These are phyloP conservation scores for Rhincodon typus DNA, from an alignment of 2,797 vertebrate genomes.

Conservation along the genomic window DNA sequence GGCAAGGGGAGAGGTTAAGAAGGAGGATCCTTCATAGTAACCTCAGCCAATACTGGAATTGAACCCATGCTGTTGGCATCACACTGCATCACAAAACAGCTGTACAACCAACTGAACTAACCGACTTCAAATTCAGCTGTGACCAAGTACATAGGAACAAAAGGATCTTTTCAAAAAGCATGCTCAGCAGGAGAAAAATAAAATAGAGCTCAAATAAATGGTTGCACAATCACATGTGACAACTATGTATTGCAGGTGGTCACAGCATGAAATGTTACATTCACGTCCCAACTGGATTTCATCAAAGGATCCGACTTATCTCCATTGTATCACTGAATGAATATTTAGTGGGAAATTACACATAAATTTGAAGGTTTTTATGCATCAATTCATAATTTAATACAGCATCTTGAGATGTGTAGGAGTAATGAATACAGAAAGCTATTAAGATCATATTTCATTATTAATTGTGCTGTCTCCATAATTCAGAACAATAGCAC, in stretches of 20 bases:
- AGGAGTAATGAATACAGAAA: slow-evolving; percentile 27
- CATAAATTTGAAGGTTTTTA: not conserved
- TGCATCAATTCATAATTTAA: slow-evolving; percentile 2
- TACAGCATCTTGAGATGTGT: not conserved
- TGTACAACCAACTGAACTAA: too few species aligned
- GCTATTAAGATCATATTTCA: not conserved
- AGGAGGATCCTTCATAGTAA: too few species aligned
- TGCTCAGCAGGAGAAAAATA: not conserved
- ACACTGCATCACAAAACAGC: too few species aligned
- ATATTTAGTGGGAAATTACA: slow-evolving; percentile 9
- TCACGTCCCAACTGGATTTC: not conserved
- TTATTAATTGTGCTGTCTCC: slow-evolving; percentile 23
- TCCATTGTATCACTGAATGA: not conserved
- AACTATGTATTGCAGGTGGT: not conserved
- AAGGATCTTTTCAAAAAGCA: not conserved
- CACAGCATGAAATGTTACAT: not conserved
- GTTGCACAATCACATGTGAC: not conserved
- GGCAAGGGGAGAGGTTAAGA: too few species aligned
- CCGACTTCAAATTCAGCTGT: not conserved
- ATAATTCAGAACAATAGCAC: not conserved
- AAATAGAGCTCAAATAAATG: not conserved
- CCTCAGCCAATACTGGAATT: too few species aligned
- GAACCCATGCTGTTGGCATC: too few species aligned
- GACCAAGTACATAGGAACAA: not conserved
- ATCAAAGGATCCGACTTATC: not conserved